Evolutionary conservation across 2,888 invertebrate genomes (phyloP).

Genomic region (Aphidius colemani): DNA sequence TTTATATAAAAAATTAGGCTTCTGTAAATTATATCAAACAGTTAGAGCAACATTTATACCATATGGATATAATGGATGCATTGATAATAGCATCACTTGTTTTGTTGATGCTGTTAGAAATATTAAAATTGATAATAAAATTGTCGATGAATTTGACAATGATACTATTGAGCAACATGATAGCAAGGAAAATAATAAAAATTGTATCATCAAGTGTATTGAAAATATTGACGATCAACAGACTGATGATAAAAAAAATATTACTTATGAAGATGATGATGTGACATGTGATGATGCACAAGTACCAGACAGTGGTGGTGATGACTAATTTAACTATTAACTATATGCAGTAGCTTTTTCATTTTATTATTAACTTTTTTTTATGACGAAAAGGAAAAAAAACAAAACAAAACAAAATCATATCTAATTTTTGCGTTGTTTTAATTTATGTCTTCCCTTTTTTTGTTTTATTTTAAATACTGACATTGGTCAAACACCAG

Average conservation of each 20-base stretch:
- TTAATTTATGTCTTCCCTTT: not conserved
- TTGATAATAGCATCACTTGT: not conserved
- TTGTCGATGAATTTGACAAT: slow-evolving; percentile 40
- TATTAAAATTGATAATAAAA: slow-evolving; percentile 44
- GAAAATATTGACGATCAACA: too few relatives aligned
- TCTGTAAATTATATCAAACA: slow-evolving; percentile 78
- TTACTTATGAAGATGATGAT: slow-evolving; percentile 35
- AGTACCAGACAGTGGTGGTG: slow-evolving; percentile 21
- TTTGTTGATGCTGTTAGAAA: slow-evolving; percentile 44
- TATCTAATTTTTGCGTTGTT: too few relatives aligned
- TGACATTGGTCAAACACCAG: too few relatives aligned
- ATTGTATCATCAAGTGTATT: too few relatives aligned
- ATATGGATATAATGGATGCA: slow-evolving; percentile 49
- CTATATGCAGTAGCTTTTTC: too few relatives aligned
- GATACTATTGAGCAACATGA: slow-evolving; percentile 26
- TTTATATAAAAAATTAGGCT: slow-evolving; percentile 82
- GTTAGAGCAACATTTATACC: slow-evolving; percentile 79
- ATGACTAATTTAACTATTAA: not conserved
- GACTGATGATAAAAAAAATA: slow-evolving; percentile 31
- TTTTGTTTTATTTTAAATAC: too few relatives aligned
- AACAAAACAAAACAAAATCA: not conserved
- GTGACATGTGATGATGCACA: slow-evolving; percentile 22
- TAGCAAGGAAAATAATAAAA: slow-evolving; percentile 4
- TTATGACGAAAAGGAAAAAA: slow-evolving; percentile 24
- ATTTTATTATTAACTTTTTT: too few relatives aligned